These are phyloP conservation scores for Synaphobranchus kaupii DNA, from an alignment of 2,797 vertebrate genomes.

Conservation along the genomic window DNA sequence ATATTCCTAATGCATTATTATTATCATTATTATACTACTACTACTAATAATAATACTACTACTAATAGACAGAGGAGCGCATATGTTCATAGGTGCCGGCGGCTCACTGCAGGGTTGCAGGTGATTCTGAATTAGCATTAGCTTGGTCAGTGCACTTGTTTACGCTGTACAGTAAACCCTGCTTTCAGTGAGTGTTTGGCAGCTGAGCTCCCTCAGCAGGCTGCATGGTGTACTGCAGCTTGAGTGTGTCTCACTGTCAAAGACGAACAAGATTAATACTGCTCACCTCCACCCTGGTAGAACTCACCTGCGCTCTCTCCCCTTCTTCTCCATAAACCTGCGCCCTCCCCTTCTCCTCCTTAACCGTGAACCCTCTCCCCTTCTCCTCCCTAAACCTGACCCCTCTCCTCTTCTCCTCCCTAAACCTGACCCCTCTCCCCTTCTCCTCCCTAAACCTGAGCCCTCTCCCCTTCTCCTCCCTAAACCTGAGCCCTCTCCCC, in stretches of 20 bases:
- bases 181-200: background rate
- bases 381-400: background rate
- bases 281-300: slow-evolving; percentile 40
- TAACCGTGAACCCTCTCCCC: background rate
- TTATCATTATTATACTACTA: background rate
- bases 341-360: background rate
- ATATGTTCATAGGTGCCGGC: background rate
- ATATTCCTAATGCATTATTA: background rate
- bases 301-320: background rate
- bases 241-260: slow-evolving; percentile 19
- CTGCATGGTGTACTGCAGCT: background rate
- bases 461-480: background rate
- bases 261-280: slow-evolving; percentile 38
- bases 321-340: background rate
- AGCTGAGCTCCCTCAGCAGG: background rate
- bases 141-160: background rate
- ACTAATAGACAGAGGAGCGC: background rate
- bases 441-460: too few species aligned
- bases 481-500: background rate
- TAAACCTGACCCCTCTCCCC: slow-evolving; percentile 6
- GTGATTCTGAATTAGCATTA: background rate
- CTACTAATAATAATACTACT: background rate
- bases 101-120: background rate
- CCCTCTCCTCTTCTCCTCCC: slow-evolving; percentile 23
- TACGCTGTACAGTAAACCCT: background rate